phyloP scores from a whole-genome alignment of 2,113 vertebrate species.

The Progne subis region DNA sequence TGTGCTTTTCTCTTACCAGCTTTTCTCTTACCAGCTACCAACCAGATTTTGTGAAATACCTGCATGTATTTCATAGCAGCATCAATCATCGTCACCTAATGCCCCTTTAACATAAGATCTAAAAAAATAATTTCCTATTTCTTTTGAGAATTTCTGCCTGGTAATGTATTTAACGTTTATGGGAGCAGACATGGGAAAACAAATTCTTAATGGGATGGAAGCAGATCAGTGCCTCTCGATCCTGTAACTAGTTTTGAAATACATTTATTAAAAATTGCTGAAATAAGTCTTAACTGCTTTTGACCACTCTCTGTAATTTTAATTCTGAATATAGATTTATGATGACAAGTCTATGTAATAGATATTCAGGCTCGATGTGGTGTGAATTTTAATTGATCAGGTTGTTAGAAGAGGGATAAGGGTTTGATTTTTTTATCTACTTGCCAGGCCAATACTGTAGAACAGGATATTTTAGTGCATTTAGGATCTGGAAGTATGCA shows the following conservation, averaged over 20 bases:
- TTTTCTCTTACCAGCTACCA: background rate
- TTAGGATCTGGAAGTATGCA: background rate
- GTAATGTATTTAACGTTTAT: background rate
- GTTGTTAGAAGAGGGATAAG: background rate
- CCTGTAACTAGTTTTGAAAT: background rate
- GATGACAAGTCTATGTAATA: background rate
- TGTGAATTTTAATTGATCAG: background rate
- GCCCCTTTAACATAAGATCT: background rate
- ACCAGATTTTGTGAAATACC: background rate
- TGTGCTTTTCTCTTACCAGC: background rate
- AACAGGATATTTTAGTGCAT: background rate
- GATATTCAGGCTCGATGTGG: background rate
- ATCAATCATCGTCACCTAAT: background rate
- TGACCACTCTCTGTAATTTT: background rate
- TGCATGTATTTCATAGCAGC: background rate
- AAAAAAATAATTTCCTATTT: background rate
- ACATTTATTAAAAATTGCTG: background rate
- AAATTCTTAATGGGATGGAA: background rate
- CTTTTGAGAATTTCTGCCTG: background rate
- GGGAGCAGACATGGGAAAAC: background rate
- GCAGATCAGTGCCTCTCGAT: background rate
- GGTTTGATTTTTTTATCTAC: background rate
- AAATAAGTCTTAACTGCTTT: background rate
- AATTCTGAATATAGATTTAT: background rate
- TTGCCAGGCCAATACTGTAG: background rate